Base-by-base conservation (phyloP, 1,140 invertebrate species). In the Dicyema japonicum region DNA sequence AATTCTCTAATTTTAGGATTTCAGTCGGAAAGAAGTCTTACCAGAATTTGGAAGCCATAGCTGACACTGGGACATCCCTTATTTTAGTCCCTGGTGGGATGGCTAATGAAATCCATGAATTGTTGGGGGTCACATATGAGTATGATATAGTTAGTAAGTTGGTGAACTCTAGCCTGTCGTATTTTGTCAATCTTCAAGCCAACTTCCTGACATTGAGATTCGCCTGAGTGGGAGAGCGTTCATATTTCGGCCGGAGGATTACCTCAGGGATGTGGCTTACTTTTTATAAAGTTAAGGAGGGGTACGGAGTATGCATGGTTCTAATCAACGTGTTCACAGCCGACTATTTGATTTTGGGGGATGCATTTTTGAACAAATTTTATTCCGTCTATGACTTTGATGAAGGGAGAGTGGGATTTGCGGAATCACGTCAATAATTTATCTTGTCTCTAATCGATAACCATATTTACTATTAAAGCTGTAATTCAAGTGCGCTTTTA, bases 21-120 rank as follows among this genome's bases (percentile, higher is more conserved):
- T 26, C 15, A n/a, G 9, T 13, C 7, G 9, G 9, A 5, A 18
- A 15, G 4, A 15, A 26, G 15, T 18, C 15, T 15, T 15, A 15
- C n/a, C n/a, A n/a, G n/a, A n/a, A n/a, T n/a, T n/a, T n/a, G 42
- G 55, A 75, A 53, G 78, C 76, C 16, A 92, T 94, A 52, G 82
- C 80, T 24, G 85, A 97, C 50, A 92, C 85, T 28, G 85, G 85
- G 30, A 97, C 85, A 29, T 85, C 75, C 19, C 60, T 97, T 3
- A 71, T 97, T 42, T 80, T 72, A 37, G 82, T 80, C 18, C 88
- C 88, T 4, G 46, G 60, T n/a, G 49, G 44, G n/a, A 76, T 92
- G 52, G 58, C 88, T 26, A 56, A 58, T 24, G 54, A 55, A 12
- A 64, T 97, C 19, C 90, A 94, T 47, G 57, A 67, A 26, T 30